Base-by-base conservation (phyloP, 1,140 invertebrate species). In the Drosophila parabipectinata region DNA sequence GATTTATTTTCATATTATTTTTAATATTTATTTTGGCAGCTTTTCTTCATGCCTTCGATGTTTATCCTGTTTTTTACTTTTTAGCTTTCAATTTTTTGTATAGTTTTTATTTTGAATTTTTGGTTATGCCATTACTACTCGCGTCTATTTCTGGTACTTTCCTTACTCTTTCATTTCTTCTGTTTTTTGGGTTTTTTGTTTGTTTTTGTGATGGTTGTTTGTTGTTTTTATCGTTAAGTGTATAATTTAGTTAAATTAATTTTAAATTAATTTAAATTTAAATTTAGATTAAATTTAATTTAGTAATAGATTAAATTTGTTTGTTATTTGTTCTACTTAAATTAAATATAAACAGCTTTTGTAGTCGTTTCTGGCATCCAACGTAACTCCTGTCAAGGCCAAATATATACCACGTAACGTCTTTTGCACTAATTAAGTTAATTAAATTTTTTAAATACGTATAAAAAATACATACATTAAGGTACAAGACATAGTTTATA, bases 331-430 rank as follows among this genome's bases (percentile, higher is more conserved):
- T 90, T 90, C 91, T 90, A 91, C 88, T 91, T 88, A 91, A 89
- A 91, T 73, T 90, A 84, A 91, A 91, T 83, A 90, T 87, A 92
- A 91, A 91, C 89, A 90, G 90, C 87, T 83, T 91, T 92, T 90
- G 91, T 90, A 80, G 91, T 92, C 89, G 88, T 87, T 89, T 92
- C 91, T 91, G 91, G 91, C 87, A 91, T 91, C 90, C 90, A 91
- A 91, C 91, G 84, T 80, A 91, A 91, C 74, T 91, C 83, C 90
- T 89, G 81, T 88, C 87, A 91, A 91, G 90, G 91, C 91, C 87
- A 91, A 91, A 83, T 79, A 56, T 90, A 90, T 89, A 80, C 87
- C 90, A 90, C 87, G 78, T 66, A 91, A 79, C 90, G 85, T 92
- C 84, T 73, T 87, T 91, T 91, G 91, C 66, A 91, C 91, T 92